These are phyloP conservation scores for Galerucella calmariensis DNA, from an alignment of 2,888 invertebrate genomes.

Conservation along the genomic window DNA sequence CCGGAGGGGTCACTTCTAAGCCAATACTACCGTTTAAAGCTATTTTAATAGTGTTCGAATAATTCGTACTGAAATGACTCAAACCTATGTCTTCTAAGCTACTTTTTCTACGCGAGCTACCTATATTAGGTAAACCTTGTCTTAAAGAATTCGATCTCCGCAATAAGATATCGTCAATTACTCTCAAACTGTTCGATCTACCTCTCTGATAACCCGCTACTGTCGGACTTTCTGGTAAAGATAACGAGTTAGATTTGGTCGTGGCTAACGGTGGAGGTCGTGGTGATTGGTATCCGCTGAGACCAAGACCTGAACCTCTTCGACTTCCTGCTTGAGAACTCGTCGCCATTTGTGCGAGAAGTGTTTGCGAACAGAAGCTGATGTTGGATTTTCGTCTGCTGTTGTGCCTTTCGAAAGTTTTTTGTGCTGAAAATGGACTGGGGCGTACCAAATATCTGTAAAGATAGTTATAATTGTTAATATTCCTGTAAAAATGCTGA, in stretches of 20 bases:
- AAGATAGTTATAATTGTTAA: slow-evolving; percentile 22
- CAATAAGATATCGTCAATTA: slow-evolving; percentile 86
- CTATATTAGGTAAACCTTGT: slow-evolving; percentile 79
- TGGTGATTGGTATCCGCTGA: slow-evolving; percentile 70
- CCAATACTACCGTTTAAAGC: slow-evolving; percentile 89
- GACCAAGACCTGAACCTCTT: slow-evolving; percentile 59
- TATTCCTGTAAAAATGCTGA: too few relatives aligned
- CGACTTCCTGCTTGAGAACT: slow-evolving; percentile 67
- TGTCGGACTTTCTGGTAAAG: slow-evolving; percentile 89
- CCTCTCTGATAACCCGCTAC: slow-evolving; percentile 82
- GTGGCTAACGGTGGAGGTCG: slow-evolving; percentile 83
- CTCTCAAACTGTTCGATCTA: slow-evolving; percentile 83
- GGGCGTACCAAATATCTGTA: slow-evolving; percentile 90
- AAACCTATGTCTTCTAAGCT: slow-evolving; percentile 88
- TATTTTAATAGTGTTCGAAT: slow-evolving; percentile 84
- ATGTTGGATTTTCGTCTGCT: slow-evolving; percentile 91
- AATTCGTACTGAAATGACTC: slow-evolving; percentile 79
- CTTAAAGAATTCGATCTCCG: slow-evolving; percentile 86
- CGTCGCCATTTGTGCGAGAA: slow-evolving; percentile 73
- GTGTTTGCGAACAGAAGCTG: slow-evolving; percentile 86
- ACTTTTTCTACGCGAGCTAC: slow-evolving; percentile 77
- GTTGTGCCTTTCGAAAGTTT: slow-evolving; percentile 93
- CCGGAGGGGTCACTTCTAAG: slow-evolving; percentile 74
- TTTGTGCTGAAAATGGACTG: slow-evolving; percentile 94
- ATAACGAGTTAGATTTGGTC: slow-evolving; percentile 89